Conservation (phyloP, 2,797 vertebrate genomes). For the Phataginus tetradactyla region DNA sequence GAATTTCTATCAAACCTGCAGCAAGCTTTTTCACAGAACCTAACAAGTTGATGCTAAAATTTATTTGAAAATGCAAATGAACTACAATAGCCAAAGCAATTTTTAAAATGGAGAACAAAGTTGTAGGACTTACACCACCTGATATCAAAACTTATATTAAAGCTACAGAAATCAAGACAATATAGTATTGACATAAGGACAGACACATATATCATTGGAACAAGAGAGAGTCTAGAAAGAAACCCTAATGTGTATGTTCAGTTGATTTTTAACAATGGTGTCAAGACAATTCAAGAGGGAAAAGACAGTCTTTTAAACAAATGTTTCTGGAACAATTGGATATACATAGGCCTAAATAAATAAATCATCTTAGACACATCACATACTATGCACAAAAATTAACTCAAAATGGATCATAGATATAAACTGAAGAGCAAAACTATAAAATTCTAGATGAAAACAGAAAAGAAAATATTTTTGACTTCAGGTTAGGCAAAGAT, state of each 20-base stretch:
- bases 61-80: constrained; percentile 37
- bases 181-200: neutral
- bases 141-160: constrained; percentile 1
- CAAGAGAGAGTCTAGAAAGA: neutral
- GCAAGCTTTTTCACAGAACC: constrained; percentile 1
- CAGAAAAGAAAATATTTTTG: neutral
- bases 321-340: neutral
- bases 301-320: neutral
- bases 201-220: neutral
- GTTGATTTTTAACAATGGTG: neutral
- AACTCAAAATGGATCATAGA: neutral
- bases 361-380: neutral
- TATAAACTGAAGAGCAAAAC: constrained; percentile 22
- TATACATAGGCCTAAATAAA: neutral
- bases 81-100: neutral
- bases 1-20: constrained; percentile 12
- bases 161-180: neutral
- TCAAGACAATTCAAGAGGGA: neutral
- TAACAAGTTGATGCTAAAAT: constrained; percentile 15
- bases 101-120: neutral
- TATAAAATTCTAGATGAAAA: neutral
- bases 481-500: neutral
- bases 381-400: neutral
- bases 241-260: neutral
- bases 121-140: neutral